Percentiles rank a stretch among this genome's conserved stretches.
Conservation (phyloP, 1,140 invertebrate species). For the Bombus superbus region DNA sequence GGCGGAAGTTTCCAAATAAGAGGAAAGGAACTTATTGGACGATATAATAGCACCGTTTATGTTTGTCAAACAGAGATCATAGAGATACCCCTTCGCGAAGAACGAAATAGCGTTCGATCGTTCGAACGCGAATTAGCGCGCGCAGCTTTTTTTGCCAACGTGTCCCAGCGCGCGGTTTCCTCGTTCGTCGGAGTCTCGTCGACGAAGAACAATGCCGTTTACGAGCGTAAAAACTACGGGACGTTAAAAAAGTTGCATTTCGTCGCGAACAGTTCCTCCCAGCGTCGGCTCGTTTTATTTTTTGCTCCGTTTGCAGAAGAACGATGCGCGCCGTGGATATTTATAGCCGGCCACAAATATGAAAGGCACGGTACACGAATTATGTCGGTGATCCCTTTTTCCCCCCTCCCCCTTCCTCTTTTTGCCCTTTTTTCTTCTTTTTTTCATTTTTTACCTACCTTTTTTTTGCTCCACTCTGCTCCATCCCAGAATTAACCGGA, state of each 20-base stretch:
- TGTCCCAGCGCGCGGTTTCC: background rate
- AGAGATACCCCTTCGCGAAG: background rate
- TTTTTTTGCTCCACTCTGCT: background rate
- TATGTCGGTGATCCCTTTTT: background rate
- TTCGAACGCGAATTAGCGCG: background rate
- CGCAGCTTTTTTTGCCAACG: background rate
- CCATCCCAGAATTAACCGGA: slow-evolving; percentile 42
- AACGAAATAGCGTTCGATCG: background rate
- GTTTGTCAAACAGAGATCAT: background rate
- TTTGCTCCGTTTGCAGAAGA: background rate
- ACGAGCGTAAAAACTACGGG: background rate
- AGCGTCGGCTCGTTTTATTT: no score
- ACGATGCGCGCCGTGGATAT: background rate
- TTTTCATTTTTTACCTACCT: background rate
- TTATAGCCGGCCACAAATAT: slow-evolving; percentile 5
- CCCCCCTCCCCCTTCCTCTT: no score
- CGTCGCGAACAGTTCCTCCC: background rate
- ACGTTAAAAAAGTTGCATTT: slow-evolving; percentile 22
- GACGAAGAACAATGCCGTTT: slow-evolving; percentile 18
- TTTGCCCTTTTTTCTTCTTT: background rate
- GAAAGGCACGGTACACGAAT: slow-evolving; percentile 15
- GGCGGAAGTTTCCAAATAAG: no score
- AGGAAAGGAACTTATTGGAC: no score
- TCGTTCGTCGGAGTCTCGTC: background rate
- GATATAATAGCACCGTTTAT: no score